Base-by-base conservation (phyloP, 2,888 invertebrate genomes). In the Andrena camellia region DNA sequence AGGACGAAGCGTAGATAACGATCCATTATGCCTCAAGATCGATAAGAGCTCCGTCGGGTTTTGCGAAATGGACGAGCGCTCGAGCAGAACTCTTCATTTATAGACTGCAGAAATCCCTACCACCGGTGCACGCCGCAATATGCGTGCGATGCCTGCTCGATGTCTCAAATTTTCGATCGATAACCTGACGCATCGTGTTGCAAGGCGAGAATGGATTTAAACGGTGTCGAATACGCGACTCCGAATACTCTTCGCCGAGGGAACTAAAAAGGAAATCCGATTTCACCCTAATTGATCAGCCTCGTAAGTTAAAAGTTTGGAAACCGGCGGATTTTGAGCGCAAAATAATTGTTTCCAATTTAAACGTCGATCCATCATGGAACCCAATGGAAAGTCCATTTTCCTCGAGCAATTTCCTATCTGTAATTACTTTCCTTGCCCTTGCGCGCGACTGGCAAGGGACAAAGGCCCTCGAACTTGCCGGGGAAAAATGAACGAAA, bases 101-200 rank as follows among this genome's bases (percentile, higher is more conserved):
- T 84, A 84, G 50, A 20, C 42, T 20, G 1, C 67, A 26, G 62
- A 54, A 23, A 60, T 62, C 68, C 74, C 74, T 64, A 64, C 75
- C 50, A 76, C n/a, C 67, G n/a, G 7, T 67, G 26, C 57, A 20
- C 13, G 29, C 54, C 23, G 52, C 76, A 54, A 78, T 81, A 78
- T 75, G 67, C 17, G 54, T 59, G 50, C 62, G 57, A 63, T 68
- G 54, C 69, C 76, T 62, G 69, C 50, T 64, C 57, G n/a, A 72
- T 63, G 73, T 69, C 76, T 85, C 86, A 70, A 71, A 76, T 83
- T 73, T 83, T 86, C 42, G 62, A 68, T 75, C 75, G 77, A 82
- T 73, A 64, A 57, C 42, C 42, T 67, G 62, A 70, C 64, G 59
- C 50, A 17, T 71, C 29, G 20, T n/a, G 57, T 50, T 82, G 85